Base-by-base conservation (phyloP, 2,113 vertebrate genomes). In the Brachyhypopomus gauderio region DNA sequence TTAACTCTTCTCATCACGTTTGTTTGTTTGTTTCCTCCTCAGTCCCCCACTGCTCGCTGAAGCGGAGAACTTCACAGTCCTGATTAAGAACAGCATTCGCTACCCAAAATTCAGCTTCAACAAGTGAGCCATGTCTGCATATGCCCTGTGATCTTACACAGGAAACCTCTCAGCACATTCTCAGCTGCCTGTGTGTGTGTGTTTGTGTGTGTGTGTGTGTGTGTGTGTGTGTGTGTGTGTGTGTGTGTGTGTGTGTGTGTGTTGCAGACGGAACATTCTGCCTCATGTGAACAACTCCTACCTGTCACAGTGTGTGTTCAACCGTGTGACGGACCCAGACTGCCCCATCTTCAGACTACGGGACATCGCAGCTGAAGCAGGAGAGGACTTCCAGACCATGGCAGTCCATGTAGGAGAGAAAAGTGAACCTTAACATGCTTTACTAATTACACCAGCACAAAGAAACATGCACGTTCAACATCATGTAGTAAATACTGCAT, bases 1-100 rank as follows among this genome's bases (percentile, higher is more conserved):
- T 34, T 14, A n/a, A 5, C 36, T 60, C 70, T 3, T 30, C 14
- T 3, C 8, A 36, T 48, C 9, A 7, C 1, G 1, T 20, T 9
- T n/a, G 14, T 38, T 30, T 25, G 19, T 45, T n/a, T n/a, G n/a
- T 69, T 30, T 14, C 3, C 78, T 34, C 81, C 88, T 88, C 84
- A 97, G 95, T 12, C 95, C 95, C 58, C 92, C 95, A 0, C 90
- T 96, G 76, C 87, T 97, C 72, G 84, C 83, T 80, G 92, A 82
- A 83, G 94, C 95, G 23, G 95, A 94, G 86, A 95, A 97, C 88
- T 97, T 97, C 81, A 97, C 96, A 0, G 89, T 97, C 38, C 89
- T 97, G 30, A 93, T 97, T 69, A 97, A 97, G 91, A 97, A 97
- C 90, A 95, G 90, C 86, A 95, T 97, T 85, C 93, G 91, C 89